Conservation (phyloP, 2,888 invertebrate genomes). For the Junonia oenone region DNA sequence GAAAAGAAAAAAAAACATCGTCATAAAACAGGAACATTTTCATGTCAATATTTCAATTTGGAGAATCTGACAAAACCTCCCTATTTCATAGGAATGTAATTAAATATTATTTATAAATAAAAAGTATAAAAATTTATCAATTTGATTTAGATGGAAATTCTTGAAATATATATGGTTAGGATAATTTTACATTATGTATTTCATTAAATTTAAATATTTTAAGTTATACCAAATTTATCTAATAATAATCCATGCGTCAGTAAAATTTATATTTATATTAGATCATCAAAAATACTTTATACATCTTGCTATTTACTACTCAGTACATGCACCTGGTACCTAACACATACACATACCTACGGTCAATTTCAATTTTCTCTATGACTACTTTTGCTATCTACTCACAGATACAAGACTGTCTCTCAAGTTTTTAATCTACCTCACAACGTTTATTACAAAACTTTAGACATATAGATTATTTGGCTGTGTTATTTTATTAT, state of each 20-base stretch:
- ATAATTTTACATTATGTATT: background rate
- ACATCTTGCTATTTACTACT: conserved; percentile 47
- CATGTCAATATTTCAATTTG: background rate
- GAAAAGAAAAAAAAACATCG: background rate
- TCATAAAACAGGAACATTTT: background rate
- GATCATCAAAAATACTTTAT: conserved; percentile 33
- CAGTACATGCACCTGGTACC: conserved; percentile 57
- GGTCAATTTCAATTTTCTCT: conserved; percentile 42
- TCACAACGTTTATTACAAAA: conserved; percentile 14
- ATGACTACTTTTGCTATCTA: conserved; percentile 51
- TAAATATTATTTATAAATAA: background rate
- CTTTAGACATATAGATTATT: conserved; percentile 11
- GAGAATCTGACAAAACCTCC: background rate
- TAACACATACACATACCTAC: conserved; percentile 65
- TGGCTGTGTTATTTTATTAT: conserved; percentile 24
- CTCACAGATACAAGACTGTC: conserved; percentile 37
- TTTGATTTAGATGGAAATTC: background rate
- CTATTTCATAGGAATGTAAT: background rate
- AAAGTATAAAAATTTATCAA: background rate
- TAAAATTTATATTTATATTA: conserved; percentile 39
- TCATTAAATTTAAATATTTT: background rate
- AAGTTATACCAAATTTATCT: conserved; percentile 6
- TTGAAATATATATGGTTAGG: too few relatives aligned
- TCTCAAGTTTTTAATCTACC: conserved; percentile 37
- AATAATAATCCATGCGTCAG: conserved; percentile 41